Conservation (phyloP, 2,113 vertebrate genomes). For the Mormoops blainvillei region DNA sequence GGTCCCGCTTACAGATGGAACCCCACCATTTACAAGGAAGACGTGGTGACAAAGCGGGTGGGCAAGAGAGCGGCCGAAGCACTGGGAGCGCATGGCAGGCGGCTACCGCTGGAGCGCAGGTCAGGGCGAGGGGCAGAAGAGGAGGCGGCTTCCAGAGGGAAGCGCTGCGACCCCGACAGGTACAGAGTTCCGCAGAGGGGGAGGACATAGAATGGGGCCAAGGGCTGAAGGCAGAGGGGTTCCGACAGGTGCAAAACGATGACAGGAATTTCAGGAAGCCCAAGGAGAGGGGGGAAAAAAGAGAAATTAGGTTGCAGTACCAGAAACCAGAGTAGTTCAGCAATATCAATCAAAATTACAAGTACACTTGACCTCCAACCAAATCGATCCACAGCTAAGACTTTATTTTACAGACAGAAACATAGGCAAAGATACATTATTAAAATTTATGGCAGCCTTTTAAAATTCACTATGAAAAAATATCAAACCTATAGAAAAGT, state of each 20-base stretch:
- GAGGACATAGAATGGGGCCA: not conserved
- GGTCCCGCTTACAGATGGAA: not conserved
- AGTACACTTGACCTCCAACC: not conserved
- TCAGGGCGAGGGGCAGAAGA: not conserved
- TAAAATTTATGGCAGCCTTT: not conserved
- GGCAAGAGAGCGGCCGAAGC: not conserved
- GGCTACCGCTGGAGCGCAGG: rapidly evolving
- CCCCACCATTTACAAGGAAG: not conserved
- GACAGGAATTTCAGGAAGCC: not conserved
- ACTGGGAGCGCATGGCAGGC: too few species aligned
- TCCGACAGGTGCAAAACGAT: not conserved
- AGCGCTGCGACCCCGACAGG: not conserved
- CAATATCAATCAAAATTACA: not conserved
- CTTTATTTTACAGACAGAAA: not conserved
- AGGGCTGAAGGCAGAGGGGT: not conserved
- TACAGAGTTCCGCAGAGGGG: not conserved
- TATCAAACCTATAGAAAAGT: not conserved
- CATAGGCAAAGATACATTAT: not conserved
- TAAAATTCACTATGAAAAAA: not conserved
- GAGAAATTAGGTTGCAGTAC: not conserved
- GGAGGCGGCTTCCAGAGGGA: not conserved
- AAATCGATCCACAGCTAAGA: not conserved
- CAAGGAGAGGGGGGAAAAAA: not conserved
- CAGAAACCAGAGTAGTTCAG: not conserved
- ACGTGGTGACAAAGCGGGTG: rapidly evolving